phyloP scores from a whole-genome alignment of 2,797 vertebrate genomes.

The Danio tinwini region DNA sequence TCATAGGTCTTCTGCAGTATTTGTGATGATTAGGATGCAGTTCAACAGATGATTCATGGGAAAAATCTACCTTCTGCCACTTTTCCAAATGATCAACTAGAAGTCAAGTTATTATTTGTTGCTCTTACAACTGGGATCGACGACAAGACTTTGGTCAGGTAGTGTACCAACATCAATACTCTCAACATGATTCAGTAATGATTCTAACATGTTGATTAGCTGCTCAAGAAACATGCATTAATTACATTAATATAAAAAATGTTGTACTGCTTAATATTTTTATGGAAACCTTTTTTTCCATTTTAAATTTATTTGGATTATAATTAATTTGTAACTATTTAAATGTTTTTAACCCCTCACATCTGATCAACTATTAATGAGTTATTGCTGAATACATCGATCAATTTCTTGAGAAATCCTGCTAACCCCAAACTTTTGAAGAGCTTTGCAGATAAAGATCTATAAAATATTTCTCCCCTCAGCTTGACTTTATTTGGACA shows the following conservation, averaged over 20 bases:
- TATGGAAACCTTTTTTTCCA: not conserved
- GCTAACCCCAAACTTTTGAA: not conserved
- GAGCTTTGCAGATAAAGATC: conserved; percentile 53
- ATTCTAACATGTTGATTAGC: not conserved
- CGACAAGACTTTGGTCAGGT: too few relatives aligned
- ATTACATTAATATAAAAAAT: not conserved
- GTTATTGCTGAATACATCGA: not conserved
- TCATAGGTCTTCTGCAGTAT: too few relatives aligned
- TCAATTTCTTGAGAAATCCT: not conserved
- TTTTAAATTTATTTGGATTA: not conserved
- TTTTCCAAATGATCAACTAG: too few relatives aligned
- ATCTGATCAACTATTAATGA: not conserved
- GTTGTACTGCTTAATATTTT: not conserved
- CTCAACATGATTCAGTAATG: not conserved
- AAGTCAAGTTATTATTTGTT: too few relatives aligned
- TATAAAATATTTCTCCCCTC: conserved; percentile 45
- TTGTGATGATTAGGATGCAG: too few relatives aligned
- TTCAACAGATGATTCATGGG: too few relatives aligned
- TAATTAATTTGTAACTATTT: not conserved
- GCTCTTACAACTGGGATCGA: too few relatives aligned
- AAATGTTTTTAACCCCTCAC: not conserved
- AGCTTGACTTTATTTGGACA: conserved; percentile 54
- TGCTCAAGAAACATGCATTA: not conserved
- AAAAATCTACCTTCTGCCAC: too few relatives aligned
- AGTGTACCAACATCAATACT: not conserved